Evolutionary conservation across 2,113 vertebrate species (phyloP).

Genomic region (Argyrosomus japonicus): DNA sequence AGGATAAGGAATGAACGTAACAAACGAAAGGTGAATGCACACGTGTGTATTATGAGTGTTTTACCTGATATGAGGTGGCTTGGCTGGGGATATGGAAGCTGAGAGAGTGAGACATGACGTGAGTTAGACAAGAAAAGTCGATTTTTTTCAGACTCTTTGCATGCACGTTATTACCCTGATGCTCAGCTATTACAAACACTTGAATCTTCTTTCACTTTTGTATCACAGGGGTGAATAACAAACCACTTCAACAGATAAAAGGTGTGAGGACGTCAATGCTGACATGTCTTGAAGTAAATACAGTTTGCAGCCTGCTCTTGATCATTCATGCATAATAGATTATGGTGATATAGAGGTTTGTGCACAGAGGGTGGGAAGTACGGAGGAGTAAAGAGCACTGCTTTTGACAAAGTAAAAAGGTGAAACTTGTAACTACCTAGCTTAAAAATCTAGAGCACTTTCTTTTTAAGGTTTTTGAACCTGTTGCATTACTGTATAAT

Average conservation of each 20-base stretch:
- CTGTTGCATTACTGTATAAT: background rate
- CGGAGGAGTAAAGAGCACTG: slow-evolving; percentile 36
- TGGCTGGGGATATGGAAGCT: slow-evolving; percentile 78
- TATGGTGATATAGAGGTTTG: slow-evolving; percentile 11
- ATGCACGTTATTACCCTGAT: background rate
- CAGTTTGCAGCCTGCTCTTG: slow-evolving; percentile 3
- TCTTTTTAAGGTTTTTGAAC: background rate
- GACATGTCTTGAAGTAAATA: slow-evolving; percentile 26
- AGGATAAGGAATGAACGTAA: slow-evolving; percentile 44
- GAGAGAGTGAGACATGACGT: slow-evolving; percentile 11
- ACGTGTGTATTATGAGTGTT: slow-evolving; percentile 30
- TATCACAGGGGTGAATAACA: background rate
- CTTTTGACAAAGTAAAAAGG: slow-evolving; percentile 41
- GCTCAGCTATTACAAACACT: background rate
- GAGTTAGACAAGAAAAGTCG: background rate
- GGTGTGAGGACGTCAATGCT: background rate
- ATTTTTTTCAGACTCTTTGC: background rate
- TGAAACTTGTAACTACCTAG: slow-evolving; percentile 19
- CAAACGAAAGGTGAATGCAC: slow-evolving; percentile 28
- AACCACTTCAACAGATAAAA: slow-evolving; percentile 38
- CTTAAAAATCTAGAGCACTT: background rate
- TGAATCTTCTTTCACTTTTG: background rate
- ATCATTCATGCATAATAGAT: slow-evolving; percentile 38
- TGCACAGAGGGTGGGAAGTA: slow-evolving; percentile 39
- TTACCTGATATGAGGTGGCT: slow-evolving; percentile 82